Evolutionary conservation across 1,140 invertebrate species (phyloP).

Genomic region (Drosophila mayri): DNA sequence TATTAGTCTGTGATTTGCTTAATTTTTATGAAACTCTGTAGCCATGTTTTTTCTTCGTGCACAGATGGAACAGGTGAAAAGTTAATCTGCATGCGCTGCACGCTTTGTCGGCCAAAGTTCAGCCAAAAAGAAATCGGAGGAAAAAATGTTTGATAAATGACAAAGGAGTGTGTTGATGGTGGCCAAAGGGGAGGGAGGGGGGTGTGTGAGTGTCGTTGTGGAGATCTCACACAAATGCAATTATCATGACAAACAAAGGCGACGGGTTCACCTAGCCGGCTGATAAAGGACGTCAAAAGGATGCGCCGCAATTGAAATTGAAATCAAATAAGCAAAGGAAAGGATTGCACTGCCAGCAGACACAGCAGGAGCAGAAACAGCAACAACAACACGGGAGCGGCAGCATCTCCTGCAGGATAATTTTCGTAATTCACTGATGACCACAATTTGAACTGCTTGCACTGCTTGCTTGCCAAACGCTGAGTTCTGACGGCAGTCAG

Average conservation of each 20-base stretch:
- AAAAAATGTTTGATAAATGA: slow-evolving; percentile 77
- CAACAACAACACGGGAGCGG: neutral
- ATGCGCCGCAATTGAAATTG: slow-evolving; percentile 81
- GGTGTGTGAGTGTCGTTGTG: neutral
- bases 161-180: slow-evolving; percentile 40
- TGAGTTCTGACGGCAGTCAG: neutral
- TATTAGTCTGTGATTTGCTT: no score
- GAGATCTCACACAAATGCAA: slow-evolving; percentile 71
- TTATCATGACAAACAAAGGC: slow-evolving; percentile 80
- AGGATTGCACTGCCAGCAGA: slow-evolving; percentile 64
- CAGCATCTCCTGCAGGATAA: slow-evolving; percentile 27
- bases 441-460: slow-evolving; percentile 53
- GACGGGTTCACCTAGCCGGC: slow-evolving; percentile 64
- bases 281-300: slow-evolving; percentile 78
- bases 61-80: slow-evolving; percentile 69
- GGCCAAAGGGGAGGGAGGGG: neutral
- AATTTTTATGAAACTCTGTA: neutral
- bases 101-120: slow-evolving; percentile 76
- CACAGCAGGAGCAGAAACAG: slow-evolving; percentile 23
- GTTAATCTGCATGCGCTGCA: slow-evolving; percentile 83
- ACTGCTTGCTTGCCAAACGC: slow-evolving; percentile 24
- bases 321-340: slow-evolving; percentile 75
- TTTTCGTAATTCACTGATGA: slow-evolving; percentile 45
- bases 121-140: slow-evolving; percentile 48
- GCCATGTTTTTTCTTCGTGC: slow-evolving; percentile 4